Evolutionary conservation across 2,888 invertebrate species (phyloP).

Genomic region (Apamea sordens): DNA sequence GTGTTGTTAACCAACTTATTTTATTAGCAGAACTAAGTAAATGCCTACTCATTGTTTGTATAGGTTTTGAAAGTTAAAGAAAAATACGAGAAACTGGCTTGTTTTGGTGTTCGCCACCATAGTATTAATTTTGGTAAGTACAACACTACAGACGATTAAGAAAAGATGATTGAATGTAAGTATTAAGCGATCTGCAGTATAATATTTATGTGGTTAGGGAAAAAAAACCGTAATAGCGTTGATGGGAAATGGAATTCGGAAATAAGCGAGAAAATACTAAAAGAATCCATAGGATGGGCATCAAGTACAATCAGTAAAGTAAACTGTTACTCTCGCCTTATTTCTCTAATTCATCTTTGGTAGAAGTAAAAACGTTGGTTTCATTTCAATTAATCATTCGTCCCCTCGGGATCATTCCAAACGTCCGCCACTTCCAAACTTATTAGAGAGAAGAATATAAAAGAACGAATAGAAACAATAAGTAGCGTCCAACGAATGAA

Average conservation of each 20-base stretch:
- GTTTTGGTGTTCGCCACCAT: not conserved
- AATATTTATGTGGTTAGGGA: constrained; percentile 8
- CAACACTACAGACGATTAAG: not conserved
- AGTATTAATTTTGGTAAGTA: not conserved
- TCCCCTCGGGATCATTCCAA: constrained; percentile 50
- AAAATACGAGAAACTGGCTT: not conserved
- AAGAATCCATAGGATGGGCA: constrained; percentile 61
- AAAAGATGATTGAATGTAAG: not conserved
- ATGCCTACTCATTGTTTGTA: constrained; percentile 29
- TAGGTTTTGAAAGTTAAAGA: constrained; percentile 9
- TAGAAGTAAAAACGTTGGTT: constrained; percentile 60
- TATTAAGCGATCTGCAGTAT: not conserved
- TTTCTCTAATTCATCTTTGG: constrained; percentile 64
- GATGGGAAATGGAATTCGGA: constrained; percentile 22
- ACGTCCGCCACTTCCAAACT: constrained; percentile 67
- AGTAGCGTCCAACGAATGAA: constrained; percentile 66
- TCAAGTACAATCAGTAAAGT: constrained; percentile 54
- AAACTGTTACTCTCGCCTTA: constrained; percentile 58
- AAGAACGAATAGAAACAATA: constrained; percentile 67
- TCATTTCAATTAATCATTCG: constrained; percentile 66
- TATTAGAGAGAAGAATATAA: constrained; percentile 65
- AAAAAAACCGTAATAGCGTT: constrained; percentile 8
- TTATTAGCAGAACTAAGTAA: constrained; percentile 47
- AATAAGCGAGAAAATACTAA: constrained; percentile 34
- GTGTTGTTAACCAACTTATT: constrained; percentile 65